Evolutionary conservation across 2,113 vertebrate genomes (phyloP).

Genomic region (Motacilla alba): DNA sequence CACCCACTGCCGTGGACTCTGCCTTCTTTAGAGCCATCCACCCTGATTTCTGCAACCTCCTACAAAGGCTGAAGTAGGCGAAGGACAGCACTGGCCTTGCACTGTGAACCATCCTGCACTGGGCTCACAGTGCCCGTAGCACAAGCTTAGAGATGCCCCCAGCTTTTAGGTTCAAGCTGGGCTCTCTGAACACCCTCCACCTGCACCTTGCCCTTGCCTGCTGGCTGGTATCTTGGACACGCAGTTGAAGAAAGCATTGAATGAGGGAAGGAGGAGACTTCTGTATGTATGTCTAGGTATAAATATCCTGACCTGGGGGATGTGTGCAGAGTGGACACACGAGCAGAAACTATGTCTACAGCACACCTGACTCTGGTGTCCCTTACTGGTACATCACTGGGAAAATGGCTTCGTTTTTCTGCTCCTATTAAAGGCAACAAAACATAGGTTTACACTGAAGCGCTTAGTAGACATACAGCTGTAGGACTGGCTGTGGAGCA

Average conservation of each 20-base stretch:
- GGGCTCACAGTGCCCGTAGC: background rate
- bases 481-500: background rate
- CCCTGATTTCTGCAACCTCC: background rate
- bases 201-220: background rate
- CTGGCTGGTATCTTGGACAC: background rate
- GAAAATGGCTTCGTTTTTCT: background rate
- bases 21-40: background rate
- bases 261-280: background rate
- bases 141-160: background rate
- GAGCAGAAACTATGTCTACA: background rate
- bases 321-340: background rate
- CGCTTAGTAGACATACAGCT: background rate
- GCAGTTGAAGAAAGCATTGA: background rate
- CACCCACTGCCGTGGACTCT: background rate
- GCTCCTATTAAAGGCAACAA: background rate
- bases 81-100: background rate
- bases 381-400: background rate
- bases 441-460: background rate
- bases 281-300: background rate
- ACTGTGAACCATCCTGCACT: accelerated
- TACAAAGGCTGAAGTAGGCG: accelerated
- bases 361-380: background rate
- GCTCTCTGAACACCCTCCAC: background rate
- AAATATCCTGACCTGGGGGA: background rate
- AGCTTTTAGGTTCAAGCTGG: background rate